Percentiles rank a stretch among this genome's conserved stretches.
These are phyloP conservation scores for Autographa gamma DNA, from an alignment of 2,888 invertebrate genomes.

Conservation along the genomic window DNA sequence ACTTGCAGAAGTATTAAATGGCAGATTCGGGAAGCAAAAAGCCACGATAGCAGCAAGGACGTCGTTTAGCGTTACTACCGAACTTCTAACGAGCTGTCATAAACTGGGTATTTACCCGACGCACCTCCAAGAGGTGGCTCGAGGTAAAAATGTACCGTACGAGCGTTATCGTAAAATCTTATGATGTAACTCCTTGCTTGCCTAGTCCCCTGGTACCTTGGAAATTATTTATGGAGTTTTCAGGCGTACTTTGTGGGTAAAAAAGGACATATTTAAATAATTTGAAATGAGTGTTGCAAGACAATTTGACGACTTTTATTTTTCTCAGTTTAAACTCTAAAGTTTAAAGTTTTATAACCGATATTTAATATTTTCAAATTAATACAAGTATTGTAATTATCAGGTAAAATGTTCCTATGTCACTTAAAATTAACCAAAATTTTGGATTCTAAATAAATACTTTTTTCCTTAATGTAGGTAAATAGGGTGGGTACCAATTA, in stretches of 20 bases:
- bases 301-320: too few species aligned
- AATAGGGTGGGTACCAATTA: too few species aligned
- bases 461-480: too few species aligned
- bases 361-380: too few species aligned
- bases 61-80: conserved; percentile 82
- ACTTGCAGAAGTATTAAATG: conserved; percentile 75
- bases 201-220: conserved; percentile 56
- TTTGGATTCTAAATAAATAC: too few species aligned
- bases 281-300: too few species aligned
- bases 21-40: conserved; percentile 79
- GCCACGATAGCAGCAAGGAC: conserved; percentile 73
- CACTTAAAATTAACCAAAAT: too few species aligned
- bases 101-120: conserved; percentile 84
- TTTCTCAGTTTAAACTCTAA: too few species aligned
- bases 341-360: too few species aligned
- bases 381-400: too few species aligned
- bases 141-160: conserved; percentile 71
- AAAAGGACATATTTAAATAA: too few species aligned
- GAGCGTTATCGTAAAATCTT: conserved; percentile 76
- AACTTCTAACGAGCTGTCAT: conserved; percentile 86
- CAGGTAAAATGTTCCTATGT: too few species aligned
- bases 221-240: conserved; percentile 36
- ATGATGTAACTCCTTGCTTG: conserved; percentile 69
- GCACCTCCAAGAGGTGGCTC: conserved; percentile 65
- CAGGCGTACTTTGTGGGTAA: conserved; percentile 14